Percentiles rank a stretch among this genome's conserved stretches.
phyloP scores from a whole-genome alignment of 2,797 vertebrate genomes.

The Cyprinella venusta region DNA sequence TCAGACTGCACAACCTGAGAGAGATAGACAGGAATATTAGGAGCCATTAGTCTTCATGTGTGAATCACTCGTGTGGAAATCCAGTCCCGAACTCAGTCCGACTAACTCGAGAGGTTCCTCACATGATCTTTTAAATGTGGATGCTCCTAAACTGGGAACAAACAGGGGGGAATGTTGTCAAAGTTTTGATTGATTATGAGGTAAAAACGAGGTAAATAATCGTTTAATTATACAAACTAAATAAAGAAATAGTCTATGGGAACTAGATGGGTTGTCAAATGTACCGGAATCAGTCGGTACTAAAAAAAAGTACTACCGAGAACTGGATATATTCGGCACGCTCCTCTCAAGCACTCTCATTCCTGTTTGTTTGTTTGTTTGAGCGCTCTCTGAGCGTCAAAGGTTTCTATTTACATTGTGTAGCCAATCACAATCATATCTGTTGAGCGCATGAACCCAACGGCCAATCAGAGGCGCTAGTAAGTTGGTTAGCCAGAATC shows the following conservation, averaged over 20 bases:
- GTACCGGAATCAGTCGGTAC: background rate
- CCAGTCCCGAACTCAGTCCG: background rate
- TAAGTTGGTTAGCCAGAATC: background rate
- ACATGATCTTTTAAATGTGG: background rate
- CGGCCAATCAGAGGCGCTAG: background rate
- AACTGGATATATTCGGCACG: background rate
- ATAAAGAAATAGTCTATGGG: background rate
- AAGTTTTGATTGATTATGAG: background rate
- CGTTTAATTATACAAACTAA: background rate
- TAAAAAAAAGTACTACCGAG: background rate
- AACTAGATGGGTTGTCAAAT: background rate
- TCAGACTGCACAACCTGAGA: constrained; percentile 76
- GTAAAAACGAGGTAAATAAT: background rate
- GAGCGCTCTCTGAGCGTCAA: background rate
- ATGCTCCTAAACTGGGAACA: background rate
- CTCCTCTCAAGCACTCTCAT: too few relatives aligned
- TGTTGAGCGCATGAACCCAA: background rate
- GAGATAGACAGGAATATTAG: constrained; percentile 8
- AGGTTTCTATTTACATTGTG: background rate
- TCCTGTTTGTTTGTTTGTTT: too few relatives aligned
- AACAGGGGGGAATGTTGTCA: too few relatives aligned
- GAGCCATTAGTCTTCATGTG: background rate
- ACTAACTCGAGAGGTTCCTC: background rate
- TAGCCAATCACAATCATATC: background rate
- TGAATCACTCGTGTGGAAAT: background rate